Evolutionary conservation across 2,888 invertebrate species (phyloP), one percentile per base, ranked within the genome.

Genomic region (Barypeithes pellucidus): DNA sequence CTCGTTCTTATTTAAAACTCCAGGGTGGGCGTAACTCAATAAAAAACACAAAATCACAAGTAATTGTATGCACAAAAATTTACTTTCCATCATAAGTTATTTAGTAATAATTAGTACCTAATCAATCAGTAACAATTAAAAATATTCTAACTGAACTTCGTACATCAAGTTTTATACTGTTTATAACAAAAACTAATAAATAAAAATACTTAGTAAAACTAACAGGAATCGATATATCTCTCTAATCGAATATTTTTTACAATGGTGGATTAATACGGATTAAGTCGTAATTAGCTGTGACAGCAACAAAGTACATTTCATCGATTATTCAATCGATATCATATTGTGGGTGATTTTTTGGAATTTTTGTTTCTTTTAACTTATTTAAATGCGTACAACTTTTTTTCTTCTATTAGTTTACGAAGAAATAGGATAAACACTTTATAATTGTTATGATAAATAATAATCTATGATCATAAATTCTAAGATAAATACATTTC

Each of bases 1-100:
- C 14, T 67, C 59, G 7, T 29, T 57, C 33, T 59, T 57, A 47
- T 33, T 45, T 36, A 67, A 47, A 36, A 33, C 20, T 12, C 45
- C 61, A 14, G 22, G 24, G 12, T 20, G 24, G 4, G 14, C 24
- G 1, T 43, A 14, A 16, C 18, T 61, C 1, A 61, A 14, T 16
- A 61, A 22, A 12, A 43, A 11, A 24, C 22, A 45, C 41, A 61
- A 45, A 22, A 61, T 9, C 12, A 45, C 45, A 0, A 45, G 4
- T n/a, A 61, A 14, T 16, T 24, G 14, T 7, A 24, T 16, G 16
- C 24, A 61, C 14, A 16, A 33, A 33, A 14, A 0, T 29, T 22
- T 43, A 5, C 16, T 24, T 22, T 22, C 29, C 45, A 61, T 45
- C 29, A 11, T 33, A n/a, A 16, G 11, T 29, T n/a, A n/a, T 29